phyloP scores from a whole-genome alignment of 2,797 vertebrate species.

The Danio kyathit region DNA sequence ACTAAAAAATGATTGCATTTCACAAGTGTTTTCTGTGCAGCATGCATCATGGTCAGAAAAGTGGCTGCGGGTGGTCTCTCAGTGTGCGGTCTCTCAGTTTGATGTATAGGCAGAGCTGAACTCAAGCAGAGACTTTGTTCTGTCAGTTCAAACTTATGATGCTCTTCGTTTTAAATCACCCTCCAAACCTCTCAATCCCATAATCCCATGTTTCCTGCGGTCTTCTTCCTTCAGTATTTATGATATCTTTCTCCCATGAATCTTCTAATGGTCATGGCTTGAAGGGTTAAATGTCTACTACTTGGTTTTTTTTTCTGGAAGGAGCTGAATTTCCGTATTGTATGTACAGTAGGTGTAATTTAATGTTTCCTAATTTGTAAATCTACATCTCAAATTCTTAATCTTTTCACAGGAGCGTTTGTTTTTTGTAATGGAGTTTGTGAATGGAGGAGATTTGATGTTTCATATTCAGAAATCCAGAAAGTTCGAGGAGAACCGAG shows the following conservation, averaged over 20 bases:
- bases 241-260: neutral
- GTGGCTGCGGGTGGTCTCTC: conserved; percentile 13
- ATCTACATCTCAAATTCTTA: neutral
- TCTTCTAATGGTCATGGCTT: conserved; percentile 22
- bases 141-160: conserved; percentile 5
- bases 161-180: neutral
- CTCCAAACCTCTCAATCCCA: neutral
- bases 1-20: neutral
- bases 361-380: neutral
- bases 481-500: conserved; percentile 93
- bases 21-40: neutral
- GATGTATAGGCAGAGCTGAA: neutral
- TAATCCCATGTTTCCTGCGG: conserved; percentile 13
- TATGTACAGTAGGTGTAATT: neutral
- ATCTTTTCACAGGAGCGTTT: conserved; percentile 81
- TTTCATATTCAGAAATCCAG: conserved; percentile 99
- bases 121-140: conserved; percentile 6
- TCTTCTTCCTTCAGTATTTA: neutral
- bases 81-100: neutral
- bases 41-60: conserved; percentile 8
- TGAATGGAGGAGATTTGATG: conserved; percentile 97
- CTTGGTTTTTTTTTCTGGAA: neutral
- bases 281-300: neutral
- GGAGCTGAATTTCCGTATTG: neutral
- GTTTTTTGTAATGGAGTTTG: conserved; percentile 99